Conservation (phyloP, 2,888 invertebrate genomes). For the Embidobia sp. region DNA sequence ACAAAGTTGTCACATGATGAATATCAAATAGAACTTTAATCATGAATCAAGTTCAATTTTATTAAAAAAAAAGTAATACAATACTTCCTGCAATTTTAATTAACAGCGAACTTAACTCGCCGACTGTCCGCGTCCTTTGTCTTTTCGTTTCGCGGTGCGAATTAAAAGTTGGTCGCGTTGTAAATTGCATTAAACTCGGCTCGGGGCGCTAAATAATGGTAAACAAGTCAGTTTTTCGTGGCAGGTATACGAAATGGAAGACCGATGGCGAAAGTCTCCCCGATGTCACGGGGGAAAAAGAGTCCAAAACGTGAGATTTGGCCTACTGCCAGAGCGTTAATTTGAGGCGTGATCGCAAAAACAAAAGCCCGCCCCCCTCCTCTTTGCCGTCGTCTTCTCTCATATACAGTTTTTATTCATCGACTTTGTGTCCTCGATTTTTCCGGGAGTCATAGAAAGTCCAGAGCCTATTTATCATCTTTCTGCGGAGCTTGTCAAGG, state of each 20-base stretch:
- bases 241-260: slow-evolving; percentile 34
- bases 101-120: slow-evolving; percentile 7
- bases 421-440: slow-evolving; percentile 21
- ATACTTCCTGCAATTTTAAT: no score
- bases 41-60: no score
- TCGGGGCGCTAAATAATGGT: slow-evolving; percentile 27
- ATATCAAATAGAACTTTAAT: no score
- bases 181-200: slow-evolving; percentile 30
- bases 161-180: slow-evolving; percentile 31
- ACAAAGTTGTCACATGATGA: no score
- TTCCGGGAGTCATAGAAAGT: slow-evolving; percentile 39
- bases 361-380: slow-evolving; percentile 41
- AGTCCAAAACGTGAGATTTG: slow-evolving; percentile 20
- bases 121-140: slow-evolving; percentile 10
- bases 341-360: slow-evolving; percentile 56
- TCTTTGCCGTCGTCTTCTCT: slow-evolving; percentile 11
- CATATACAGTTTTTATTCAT: slow-evolving; percentile 39
- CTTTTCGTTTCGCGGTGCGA: neutral
- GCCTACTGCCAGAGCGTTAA: slow-evolving; percentile 48
- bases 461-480: slow-evolving; percentile 43
- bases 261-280: slow-evolving; percentile 38
- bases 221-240: slow-evolving; percentile 44
- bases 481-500: slow-evolving; percentile 47
- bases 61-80: no score
- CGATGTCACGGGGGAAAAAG: slow-evolving; percentile 21